phyloP scores from a whole-genome alignment of 2,113 vertebrate genomes.

The Prunella himalayana region DNA sequence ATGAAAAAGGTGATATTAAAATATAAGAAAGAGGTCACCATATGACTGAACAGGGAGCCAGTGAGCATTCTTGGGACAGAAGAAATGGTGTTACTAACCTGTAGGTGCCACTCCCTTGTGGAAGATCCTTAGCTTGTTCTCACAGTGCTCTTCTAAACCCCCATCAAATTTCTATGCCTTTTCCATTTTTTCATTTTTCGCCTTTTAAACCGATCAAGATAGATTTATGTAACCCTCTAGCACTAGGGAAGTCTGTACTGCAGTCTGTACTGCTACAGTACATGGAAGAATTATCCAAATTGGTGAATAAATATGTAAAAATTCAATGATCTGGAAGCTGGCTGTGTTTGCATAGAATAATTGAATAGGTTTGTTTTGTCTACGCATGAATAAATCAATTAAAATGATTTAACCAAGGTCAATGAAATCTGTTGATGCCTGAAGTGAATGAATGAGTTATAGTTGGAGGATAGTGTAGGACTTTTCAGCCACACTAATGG shows the following conservation, averaged over 20 bases:
- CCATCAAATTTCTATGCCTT: neutral
- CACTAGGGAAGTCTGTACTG: neutral
- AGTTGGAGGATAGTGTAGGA: neutral
- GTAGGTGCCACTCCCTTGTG: neutral
- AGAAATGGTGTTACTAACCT: neutral
- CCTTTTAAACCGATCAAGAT: neutral
- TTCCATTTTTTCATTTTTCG: neutral
- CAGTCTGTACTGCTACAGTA: neutral
- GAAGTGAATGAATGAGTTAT: neutral
- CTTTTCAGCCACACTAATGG: neutral
- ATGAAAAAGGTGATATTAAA: neutral
- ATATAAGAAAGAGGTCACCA: neutral
- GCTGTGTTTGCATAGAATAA: constrained; percentile 36
- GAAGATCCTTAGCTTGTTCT: neutral
- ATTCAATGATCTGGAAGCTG: constrained; percentile 30
- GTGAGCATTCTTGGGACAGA: neutral
- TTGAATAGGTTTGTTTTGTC: constrained; percentile 28
- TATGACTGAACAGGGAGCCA: neutral
- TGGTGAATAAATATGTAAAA: constrained; percentile 24
- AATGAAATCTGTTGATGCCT: neutral
- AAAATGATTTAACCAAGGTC: constrained; percentile 25
- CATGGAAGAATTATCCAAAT: neutral
- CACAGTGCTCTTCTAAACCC: neutral
- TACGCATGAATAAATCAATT: constrained; percentile 40
- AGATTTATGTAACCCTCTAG: neutral